Percentiles rank a stretch among this genome's conserved stretches.
These are phyloP conservation scores for Pachymerium ferrugineum DNA, from an alignment of 2,888 invertebrate species.

Conservation along the genomic window DNA sequence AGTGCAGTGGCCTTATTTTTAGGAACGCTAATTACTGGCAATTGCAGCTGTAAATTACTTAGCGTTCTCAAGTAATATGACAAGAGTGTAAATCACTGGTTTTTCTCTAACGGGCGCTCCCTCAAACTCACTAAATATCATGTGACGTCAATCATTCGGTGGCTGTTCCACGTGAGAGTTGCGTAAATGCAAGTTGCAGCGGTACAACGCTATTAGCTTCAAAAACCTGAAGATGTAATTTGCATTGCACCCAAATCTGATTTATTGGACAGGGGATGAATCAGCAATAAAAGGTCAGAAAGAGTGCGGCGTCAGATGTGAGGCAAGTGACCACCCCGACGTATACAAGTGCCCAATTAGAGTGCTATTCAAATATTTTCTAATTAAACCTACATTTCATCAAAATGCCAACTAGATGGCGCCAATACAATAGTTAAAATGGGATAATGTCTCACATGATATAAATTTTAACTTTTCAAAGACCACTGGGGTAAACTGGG, in stretches of 20 bases:
- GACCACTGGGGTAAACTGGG: too few species aligned
- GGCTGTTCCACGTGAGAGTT: background rate
- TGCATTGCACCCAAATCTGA: background rate
- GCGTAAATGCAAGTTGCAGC: background rate
- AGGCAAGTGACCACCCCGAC: background rate
- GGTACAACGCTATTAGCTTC: background rate
- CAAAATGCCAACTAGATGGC: background rate
- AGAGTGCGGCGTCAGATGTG: background rate
- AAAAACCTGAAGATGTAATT: slow-evolving; percentile 7
- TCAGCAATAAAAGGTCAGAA: slow-evolving; percentile 1
- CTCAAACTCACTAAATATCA: background rate
- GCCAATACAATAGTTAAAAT: background rate
- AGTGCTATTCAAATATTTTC: background rate
- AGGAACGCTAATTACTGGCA: background rate
- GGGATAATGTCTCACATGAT: too few species aligned
- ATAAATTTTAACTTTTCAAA: too few species aligned
- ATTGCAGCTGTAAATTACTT: background rate
- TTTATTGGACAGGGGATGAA: slow-evolving; percentile 9
- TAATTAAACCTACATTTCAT: background rate
- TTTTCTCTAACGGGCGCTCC: background rate
- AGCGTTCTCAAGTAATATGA: slow-evolving; percentile 7
- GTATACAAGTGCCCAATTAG: background rate
- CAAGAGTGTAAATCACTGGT: slow-evolving; percentile 1
- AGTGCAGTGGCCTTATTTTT: background rate
- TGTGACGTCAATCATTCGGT: slow-evolving; percentile 10